Base-by-base conservation (phyloP, 2,797 vertebrate species). In the Ceyx erithaca region DNA sequence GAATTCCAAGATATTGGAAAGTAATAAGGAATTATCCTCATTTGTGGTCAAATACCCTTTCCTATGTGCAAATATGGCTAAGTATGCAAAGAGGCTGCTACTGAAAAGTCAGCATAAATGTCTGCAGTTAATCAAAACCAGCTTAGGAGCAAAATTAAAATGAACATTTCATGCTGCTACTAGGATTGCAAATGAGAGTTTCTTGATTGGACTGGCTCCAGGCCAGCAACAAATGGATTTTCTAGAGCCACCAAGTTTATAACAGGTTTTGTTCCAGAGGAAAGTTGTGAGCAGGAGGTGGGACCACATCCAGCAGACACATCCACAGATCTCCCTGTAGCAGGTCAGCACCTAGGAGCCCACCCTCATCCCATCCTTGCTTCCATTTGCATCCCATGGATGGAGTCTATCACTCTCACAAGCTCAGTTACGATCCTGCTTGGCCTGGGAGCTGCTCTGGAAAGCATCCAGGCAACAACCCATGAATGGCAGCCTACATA, bases 51-150 rank as follows among this genome's bases (percentile, higher is more conserved):
- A 81, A n/a, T 40, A 37, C 6, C 37, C 54, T 43, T 70, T 64
- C 57, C 61, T 77, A 52, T 17, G 8, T 75, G 82, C 69, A 89
- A 80, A 85, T 78, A 15, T 11, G 8, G 46, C 23, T 71, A 68
- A 87, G 31, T 18, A 40, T 12, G 72, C 1, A 2, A 75, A 80
- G 54, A 61, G n/a, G 54, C 49, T 77, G 72, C 45, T 4, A 0
- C 66, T 61, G 82, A 85, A 87, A 68, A 94, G 48, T 55, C 89
- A 80, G 49, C 58, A 71, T 26, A 80, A 66, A 68, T 49, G 37
- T 54, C 82, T 93, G 54, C 76, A 80, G 72, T 48, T 71, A 78
- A 92, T 87, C 41, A 92, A 73, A 90, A 94, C 66, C 26, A 89
- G 64, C 12, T 92, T 61, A 51, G 9, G 62, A 91, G 59, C 43